Percentiles rank a stretch among this genome's conserved stretches.
Conservation (phyloP, 2,797 vertebrate genomes). For the Pseudomugil gertrudae region DNA sequence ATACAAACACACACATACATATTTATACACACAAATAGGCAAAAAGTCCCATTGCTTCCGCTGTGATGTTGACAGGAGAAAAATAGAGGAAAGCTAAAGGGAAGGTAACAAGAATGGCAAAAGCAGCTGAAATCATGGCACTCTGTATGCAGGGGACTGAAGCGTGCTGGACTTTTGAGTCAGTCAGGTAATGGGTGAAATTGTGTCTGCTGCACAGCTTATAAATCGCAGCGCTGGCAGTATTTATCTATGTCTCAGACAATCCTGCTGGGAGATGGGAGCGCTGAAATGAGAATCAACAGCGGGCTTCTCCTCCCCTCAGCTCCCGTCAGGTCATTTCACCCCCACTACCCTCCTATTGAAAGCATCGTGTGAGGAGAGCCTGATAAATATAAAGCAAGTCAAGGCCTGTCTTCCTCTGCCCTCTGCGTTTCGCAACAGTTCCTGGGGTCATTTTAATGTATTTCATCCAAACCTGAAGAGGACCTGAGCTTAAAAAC, state of each 20-base stretch:
- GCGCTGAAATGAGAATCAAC: conserved; percentile 79
- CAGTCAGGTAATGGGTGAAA: conserved; percentile 75
- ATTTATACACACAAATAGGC: too few species aligned
- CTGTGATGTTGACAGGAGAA: conserved; percentile 28
- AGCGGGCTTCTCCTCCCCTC: conserved; percentile 68
- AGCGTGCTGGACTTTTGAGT: conserved; percentile 66
- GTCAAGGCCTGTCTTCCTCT: conserved; percentile 40
- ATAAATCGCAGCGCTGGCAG: conserved; percentile 77
- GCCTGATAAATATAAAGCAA: conserved; percentile 76
- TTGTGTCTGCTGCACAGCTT: conserved; percentile 73
- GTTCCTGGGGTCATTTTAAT: conserved; percentile 64
- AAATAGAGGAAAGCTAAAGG: conserved; percentile 24
- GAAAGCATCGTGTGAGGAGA: conserved; percentile 64
- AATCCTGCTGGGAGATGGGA: conserved; percentile 74
- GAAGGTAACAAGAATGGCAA: conserved; percentile 24
- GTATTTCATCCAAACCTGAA: conserved; percentile 49
- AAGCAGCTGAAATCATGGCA: conserved; percentile 44
- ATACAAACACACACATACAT: too few species aligned
- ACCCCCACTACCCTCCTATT: conserved; percentile 50
- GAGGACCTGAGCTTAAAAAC: conserved; percentile 18
- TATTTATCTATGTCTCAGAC: conserved; percentile 80
- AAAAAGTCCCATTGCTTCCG: conserved; percentile 19
- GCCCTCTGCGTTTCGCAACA: conserved; percentile 47
- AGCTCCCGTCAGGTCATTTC: conserved; percentile 69
- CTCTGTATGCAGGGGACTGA: conserved; percentile 70